Evolutionary conservation across 2,113 vertebrate species (phyloP).

Genomic region (Dasyornis broadbenti): DNA sequence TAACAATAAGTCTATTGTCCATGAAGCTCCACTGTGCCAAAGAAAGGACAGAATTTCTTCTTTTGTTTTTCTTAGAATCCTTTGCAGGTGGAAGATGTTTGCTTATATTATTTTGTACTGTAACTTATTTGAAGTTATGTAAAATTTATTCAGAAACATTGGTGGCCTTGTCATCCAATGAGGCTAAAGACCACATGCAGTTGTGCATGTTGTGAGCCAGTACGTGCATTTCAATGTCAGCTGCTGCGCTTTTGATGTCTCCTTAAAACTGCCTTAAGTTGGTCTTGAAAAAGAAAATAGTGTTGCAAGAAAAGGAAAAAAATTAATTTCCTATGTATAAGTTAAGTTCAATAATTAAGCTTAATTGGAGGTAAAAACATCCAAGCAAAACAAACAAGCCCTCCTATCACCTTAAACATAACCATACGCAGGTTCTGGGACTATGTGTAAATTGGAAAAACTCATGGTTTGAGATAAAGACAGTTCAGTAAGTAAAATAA

Average conservation of each 20-base stretch:
- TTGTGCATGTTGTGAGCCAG: not conserved
- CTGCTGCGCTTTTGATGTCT: not conserved
- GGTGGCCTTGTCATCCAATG: not conserved
- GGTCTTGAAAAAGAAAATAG: not conserved
- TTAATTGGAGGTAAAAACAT: not conserved
- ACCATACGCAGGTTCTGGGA: not conserved
- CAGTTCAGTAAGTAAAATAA: not conserved
- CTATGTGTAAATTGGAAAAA: not conserved
- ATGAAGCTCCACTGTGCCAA: not conserved
- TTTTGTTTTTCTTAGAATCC: not conserved
- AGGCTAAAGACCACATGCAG: not conserved
- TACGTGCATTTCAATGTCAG: not conserved
- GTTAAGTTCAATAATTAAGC: not conserved
- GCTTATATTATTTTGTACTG: not conserved
- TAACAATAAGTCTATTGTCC: not conserved
- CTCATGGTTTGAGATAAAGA: not conserved
- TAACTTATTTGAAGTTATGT: not conserved
- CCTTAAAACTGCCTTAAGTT: not conserved
- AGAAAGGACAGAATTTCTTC: not conserved
- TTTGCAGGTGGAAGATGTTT: accelerated
- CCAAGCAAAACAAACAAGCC: not conserved
- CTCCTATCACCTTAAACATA: not conserved
- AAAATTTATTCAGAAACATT: slow-evolving; percentile 1
- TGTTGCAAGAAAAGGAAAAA: not conserved
- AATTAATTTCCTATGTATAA: not conserved